Evolutionary conservation across 2,797 vertebrate species (phyloP).

Genomic region (Pseudocheirus occidentalis): DNA sequence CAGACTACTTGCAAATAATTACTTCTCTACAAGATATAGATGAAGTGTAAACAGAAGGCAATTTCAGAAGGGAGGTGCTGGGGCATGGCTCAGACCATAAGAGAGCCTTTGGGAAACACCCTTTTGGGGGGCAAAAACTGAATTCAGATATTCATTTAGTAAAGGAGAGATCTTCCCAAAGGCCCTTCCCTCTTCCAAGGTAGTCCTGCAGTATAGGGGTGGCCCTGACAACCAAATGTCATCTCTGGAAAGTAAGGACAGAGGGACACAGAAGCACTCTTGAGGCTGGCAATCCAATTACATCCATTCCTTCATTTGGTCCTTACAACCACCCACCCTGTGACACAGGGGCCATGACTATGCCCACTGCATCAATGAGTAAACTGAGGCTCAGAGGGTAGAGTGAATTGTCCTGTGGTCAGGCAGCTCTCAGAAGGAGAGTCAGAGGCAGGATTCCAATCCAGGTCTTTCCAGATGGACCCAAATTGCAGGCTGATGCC

Average conservation of each 20-base stretch:
- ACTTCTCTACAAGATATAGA: not conserved
- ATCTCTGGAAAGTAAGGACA: no score
- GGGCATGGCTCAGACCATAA: not conserved
- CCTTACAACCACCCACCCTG: not conserved
- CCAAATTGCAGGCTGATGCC: no score
- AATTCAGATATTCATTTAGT: accelerated
- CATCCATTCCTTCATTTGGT: not conserved
- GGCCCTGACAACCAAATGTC: no score
- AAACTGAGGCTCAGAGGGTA: not conserved
- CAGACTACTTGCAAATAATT: not conserved
- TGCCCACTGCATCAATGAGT: not conserved
- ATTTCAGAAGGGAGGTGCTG: not conserved
- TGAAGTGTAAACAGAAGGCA: not conserved
- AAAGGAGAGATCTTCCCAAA: not conserved
- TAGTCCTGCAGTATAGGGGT: no score
- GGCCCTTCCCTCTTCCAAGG: no score
- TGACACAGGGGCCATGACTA: not conserved
- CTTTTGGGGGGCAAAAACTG: not conserved
- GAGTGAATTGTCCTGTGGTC: not conserved
- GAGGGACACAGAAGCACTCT: not conserved
- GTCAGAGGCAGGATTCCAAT: not conserved
- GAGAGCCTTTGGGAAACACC: not conserved
- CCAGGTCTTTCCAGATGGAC: no score
- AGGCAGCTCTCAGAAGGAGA: not conserved
- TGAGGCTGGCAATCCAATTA: no score